Evolutionary conservation across 1,140 invertebrate genomes (phyloP).

Genomic region (Rhopalosiphum padi): DNA sequence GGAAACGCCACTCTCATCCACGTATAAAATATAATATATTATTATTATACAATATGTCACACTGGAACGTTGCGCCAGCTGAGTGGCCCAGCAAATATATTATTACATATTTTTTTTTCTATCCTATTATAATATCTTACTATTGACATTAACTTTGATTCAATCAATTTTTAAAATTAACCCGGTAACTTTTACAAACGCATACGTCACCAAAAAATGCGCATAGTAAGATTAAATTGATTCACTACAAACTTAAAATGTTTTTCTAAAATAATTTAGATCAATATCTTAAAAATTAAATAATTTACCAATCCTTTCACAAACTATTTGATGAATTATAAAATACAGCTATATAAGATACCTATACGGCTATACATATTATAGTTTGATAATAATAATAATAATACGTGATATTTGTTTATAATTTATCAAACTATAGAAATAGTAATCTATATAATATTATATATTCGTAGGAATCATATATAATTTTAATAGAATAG

Average conservation of each 20-base stretch:
- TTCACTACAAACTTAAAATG: neutral
- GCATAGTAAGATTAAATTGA: neutral
- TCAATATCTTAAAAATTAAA: neutral
- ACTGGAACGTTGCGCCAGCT: neutral
- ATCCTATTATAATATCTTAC: neutral
- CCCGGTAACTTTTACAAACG: neutral
- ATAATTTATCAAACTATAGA: no score
- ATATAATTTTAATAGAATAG: neutral
- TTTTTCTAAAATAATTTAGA: neutral
- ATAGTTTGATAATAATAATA: no score
- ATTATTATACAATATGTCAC: neutral
- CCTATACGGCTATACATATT: rapidly evolving
- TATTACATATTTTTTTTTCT: neutral
- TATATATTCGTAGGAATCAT: neutral
- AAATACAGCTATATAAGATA: neutral
- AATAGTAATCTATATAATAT: no score
- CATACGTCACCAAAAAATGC: neutral
- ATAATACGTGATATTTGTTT: no score
- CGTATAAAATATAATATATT: neutral
- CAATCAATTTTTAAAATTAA: neutral
- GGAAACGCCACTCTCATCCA: neutral
- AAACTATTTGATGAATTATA: neutral
- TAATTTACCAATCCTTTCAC: neutral
- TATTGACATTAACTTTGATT: neutral
- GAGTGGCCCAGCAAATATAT: neutral